These are phyloP conservation scores for Clarias fuscus DNA, from an alignment of 2,797 vertebrate genomes.

Conservation along the genomic window DNA sequence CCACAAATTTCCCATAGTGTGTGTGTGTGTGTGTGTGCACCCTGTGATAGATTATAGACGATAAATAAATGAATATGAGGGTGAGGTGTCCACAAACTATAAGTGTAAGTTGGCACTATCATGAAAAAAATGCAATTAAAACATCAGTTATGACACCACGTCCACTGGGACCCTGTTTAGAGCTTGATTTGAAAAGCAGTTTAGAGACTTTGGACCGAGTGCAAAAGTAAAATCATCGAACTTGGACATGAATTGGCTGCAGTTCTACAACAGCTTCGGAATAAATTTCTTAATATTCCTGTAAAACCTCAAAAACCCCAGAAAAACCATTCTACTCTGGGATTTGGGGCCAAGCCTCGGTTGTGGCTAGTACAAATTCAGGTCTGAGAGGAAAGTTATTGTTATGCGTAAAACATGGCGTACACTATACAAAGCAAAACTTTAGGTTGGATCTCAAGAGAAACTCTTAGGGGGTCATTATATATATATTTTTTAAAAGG, in stretches of 20 bases:
- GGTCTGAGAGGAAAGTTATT: no score
- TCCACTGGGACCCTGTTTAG: not conserved
- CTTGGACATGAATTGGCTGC: not conserved
- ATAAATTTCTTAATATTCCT: constrained; percentile 12
- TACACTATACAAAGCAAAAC: not conserved
- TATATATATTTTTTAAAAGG: no score
- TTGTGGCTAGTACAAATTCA: not conserved
- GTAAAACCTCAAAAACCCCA: not conserved
- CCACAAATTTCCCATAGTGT: no score
- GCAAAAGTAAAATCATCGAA: not conserved
- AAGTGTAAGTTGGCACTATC: not conserved
- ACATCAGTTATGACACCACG: not conserved
- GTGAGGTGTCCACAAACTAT: not conserved
- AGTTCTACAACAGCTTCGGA: not conserved
- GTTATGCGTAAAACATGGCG: not conserved
- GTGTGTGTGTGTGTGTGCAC: no score
- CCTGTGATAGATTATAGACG: no score
- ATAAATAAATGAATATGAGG: no score
- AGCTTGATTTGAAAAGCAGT: not conserved
- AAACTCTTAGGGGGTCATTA: not conserved
- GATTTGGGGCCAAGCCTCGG: constrained; percentile 2
- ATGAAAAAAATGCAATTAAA: not conserved
- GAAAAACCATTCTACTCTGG: not conserved
- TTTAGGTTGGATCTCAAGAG: not conserved
- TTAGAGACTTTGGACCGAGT: not conserved